These are phyloP conservation scores for Apeltes quadracus DNA, from an alignment of 2,113 vertebrate genomes.

Conservation along the genomic window DNA sequence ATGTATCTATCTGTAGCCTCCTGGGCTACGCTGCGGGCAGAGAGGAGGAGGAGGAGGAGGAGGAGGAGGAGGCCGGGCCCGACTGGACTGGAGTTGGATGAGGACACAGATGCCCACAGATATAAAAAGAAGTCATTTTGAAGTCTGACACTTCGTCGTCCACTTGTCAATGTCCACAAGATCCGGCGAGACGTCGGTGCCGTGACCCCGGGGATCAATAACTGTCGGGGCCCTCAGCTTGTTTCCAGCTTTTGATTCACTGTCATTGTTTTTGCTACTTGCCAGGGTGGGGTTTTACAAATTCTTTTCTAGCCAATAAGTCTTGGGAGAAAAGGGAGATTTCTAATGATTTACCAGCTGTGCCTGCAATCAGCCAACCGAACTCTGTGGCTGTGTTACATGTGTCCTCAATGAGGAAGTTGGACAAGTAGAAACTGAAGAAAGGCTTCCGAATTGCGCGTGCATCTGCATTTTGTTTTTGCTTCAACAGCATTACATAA, in stretches of 20 bases:
- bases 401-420: background rate
- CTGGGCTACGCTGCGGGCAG: conserved; percentile 27
- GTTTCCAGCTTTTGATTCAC: conserved; percentile 18
- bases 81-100: conserved; percentile 24
- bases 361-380: background rate
- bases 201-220: conserved; percentile 29
- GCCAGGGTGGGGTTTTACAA: background rate
- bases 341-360: conserved; percentile 10
- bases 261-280: background rate
- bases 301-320: background rate
- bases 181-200: conserved; percentile 6
- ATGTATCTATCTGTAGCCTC: conserved; percentile 35
- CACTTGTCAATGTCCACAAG: conserved; percentile 17
- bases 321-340: conserved; percentile 4
- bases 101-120: conserved; percentile 6
- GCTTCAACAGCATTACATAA: background rate
- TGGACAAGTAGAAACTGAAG: background rate
- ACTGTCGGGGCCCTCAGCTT: conserved; percentile 22
- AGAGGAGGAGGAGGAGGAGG: background rate
- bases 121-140: background rate
- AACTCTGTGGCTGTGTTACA: background rate
- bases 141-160: conserved; percentile 18
- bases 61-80: conserved; percentile 18
- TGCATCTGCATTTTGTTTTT: conserved; percentile 1
- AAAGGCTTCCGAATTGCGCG: background rate